Evolutionary conservation across 2,888 invertebrate genomes (phyloP).

Genomic region (Acanthoscelides obtectus): DNA sequence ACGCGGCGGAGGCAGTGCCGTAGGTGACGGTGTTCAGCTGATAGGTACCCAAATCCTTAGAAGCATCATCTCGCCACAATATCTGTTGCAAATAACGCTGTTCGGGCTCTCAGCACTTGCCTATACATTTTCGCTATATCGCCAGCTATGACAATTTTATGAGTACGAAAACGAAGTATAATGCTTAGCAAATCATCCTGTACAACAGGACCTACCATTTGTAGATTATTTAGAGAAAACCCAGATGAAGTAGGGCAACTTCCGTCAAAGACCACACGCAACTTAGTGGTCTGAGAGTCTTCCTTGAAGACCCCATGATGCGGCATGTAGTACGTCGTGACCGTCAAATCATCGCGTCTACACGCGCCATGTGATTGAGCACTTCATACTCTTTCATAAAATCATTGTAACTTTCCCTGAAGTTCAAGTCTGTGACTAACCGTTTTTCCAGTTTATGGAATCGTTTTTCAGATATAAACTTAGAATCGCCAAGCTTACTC

Average conservation of each 20-base stretch:
- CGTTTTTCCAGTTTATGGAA: too few relatives aligned
- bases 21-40: slow-evolving; percentile 11
- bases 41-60: slow-evolving; percentile 3
- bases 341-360: too few relatives aligned
- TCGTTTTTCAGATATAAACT: too few relatives aligned
- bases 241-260: too few relatives aligned
- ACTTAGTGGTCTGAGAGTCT: background rate
- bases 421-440: background rate
- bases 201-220: slow-evolving; percentile 12
- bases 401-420: too few relatives aligned
- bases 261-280: background rate
- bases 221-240: slow-evolving; percentile 17
- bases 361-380: too few relatives aligned
- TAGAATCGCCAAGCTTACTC: too few relatives aligned
- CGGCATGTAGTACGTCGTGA: too few relatives aligned
- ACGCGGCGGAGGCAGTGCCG: slow-evolving; percentile 6
- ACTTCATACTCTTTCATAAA: too few relatives aligned
- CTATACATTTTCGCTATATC: slow-evolving; percentile 13
- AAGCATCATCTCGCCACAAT: slow-evolving; percentile 4
- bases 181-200: slow-evolving; percentile 13
- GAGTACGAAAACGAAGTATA: background rate
- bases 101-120: slow-evolving; percentile 1
- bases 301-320: too few relatives aligned
- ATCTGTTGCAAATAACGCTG: slow-evolving; percentile 9
- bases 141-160: slow-evolving; percentile 9